Conservation (phyloP, 2,797 vertebrate species). For the Melanotaenia pygmaea region DNA sequence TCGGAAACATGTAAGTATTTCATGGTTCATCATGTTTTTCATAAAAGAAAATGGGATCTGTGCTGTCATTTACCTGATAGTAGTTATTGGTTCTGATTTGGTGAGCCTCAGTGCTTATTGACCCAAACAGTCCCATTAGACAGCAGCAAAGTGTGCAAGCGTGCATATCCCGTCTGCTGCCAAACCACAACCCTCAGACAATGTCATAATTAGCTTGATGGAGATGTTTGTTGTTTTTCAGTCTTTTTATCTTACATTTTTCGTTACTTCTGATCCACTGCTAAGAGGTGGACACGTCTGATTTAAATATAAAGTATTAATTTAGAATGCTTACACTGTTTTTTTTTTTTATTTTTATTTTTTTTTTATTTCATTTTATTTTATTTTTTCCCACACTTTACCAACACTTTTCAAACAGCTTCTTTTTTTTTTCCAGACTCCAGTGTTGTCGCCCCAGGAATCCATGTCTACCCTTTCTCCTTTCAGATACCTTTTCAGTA, state of each 20-base stretch:
- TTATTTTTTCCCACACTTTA: not conserved
- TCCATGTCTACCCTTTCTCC: conserved; percentile 79
- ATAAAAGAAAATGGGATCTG: not conserved
- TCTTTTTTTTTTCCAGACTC: conserved; percentile 58
- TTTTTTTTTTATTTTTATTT: not conserved
- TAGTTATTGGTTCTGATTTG: not conserved
- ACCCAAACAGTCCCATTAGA: not conserved
- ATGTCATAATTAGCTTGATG: not conserved
- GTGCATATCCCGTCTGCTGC: not conserved
- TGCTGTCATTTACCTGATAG: not conserved
- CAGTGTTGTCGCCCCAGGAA: conserved; percentile 61
- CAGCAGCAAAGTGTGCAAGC: not conserved
- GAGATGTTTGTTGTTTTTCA: not conserved
- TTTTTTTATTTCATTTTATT: not conserved
- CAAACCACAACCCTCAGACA: not conserved
- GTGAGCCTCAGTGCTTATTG: conserved; percentile 1
- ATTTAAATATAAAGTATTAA: no score
- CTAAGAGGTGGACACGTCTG: not conserved
- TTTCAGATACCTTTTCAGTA: conserved; percentile 79
- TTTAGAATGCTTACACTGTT: no score
- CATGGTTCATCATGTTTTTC: not conserved
- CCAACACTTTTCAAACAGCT: no score
- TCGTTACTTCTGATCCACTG: not conserved
- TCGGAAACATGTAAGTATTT: conserved; percentile 51
- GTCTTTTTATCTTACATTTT: not conserved